These are phyloP conservation scores for Drosophila murphyi DNA, from an alignment of 1,140 invertebrate species.

Conservation along the genomic window DNA sequence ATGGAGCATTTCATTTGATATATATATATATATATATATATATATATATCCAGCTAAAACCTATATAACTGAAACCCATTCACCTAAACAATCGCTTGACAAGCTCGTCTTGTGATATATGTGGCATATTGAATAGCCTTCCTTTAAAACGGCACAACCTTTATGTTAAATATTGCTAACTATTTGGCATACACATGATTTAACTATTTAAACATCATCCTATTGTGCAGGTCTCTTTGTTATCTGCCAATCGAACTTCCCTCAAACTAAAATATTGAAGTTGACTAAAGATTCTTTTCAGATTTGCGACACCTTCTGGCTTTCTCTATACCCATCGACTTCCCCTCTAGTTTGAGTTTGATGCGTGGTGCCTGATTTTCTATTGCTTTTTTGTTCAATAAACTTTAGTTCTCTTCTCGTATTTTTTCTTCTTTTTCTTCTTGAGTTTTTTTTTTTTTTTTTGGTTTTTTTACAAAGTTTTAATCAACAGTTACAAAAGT, in stretches of 20 bases:
- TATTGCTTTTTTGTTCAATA: constrained; percentile 36
- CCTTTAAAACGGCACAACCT: constrained; percentile 31
- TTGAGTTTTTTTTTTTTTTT: constrained; percentile 22
- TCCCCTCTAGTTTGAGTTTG: neutral
- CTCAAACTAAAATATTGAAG: neutral
- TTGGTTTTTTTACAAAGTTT: constrained; percentile 42
- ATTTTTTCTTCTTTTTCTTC: constrained; percentile 11
- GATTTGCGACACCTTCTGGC: neutral
- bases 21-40: no score
- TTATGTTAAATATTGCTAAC: constrained; percentile 25
- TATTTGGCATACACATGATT: constrained; percentile 18
- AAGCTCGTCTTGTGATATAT: constrained; percentile 2
- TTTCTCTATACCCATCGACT: constrained; percentile 22
- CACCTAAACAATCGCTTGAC: neutral
- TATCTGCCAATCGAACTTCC: constrained; percentile 1
- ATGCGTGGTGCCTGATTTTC: constrained; percentile 19
- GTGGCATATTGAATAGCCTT: neutral
- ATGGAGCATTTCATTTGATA: neutral
- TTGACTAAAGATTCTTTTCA: neutral
- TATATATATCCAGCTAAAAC: neutral
- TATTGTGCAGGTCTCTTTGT: constrained; percentile 27
- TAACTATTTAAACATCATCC: constrained; percentile 15
- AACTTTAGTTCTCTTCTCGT: constrained; percentile 45
- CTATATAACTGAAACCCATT: constrained; percentile 8
- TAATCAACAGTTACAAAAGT: constrained; percentile 73